Evolutionary conservation across 1,140 invertebrate genomes (phyloP).

Genomic region (Homalodisca vitripennis): DNA sequence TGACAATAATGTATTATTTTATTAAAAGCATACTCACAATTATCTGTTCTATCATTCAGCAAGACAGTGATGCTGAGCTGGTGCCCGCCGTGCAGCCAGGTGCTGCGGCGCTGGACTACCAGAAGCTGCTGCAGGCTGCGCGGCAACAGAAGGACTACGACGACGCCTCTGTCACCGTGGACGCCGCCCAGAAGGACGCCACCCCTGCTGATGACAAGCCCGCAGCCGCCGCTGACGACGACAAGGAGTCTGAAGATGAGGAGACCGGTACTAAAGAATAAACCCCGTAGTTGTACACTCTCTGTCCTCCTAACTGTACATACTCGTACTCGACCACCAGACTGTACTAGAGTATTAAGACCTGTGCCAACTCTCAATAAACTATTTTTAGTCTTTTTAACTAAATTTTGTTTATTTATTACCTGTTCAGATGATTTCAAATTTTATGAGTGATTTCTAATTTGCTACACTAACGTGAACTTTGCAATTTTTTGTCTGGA

Average conservation of each 20-base stretch:
- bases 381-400: constrained; percentile 19
- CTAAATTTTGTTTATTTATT: background rate
- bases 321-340: background rate
- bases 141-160: constrained; percentile 26
- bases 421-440: background rate
- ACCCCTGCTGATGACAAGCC: background rate
- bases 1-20: no score
- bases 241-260: constrained; percentile 29
- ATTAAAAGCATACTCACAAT: background rate
- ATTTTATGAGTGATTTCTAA: no score
- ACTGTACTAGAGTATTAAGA: constrained; percentile 8
- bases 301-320: background rate
- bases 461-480: no score
- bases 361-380: constrained; percentile 21
- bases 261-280: constrained; percentile 26
- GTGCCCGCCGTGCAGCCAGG: constrained; percentile 28
- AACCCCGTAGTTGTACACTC: background rate
- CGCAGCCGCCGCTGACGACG: constrained; percentile 5
- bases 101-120: constrained; percentile 32
- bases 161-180: constrained; percentile 21
- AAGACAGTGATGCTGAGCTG: background rate
- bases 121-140: constrained; percentile 31
- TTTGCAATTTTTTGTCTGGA: no score
- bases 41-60: background rate
- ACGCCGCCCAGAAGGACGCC: constrained; percentile 12